phyloP scores from a whole-genome alignment of 1,140 invertebrate genomes.

The Rhopalosiphum padi region DNA sequence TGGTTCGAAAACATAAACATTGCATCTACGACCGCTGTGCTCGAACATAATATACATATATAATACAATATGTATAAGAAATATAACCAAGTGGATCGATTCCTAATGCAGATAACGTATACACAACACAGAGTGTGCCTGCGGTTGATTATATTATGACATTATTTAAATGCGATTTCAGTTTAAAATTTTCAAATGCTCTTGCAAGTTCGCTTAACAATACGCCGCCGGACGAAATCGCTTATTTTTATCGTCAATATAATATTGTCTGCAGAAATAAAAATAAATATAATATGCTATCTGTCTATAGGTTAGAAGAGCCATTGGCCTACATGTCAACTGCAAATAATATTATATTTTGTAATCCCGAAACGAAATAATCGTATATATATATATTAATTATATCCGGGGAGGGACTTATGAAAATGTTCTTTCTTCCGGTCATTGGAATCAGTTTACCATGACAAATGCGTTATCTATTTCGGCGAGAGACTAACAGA shows the following conservation, averaged over 20 bases:
- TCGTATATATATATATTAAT: not conserved
- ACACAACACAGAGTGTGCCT: not conserved
- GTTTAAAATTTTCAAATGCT: too few relatives aligned
- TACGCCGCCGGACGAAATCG: too few relatives aligned
- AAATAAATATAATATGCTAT: too few relatives aligned
- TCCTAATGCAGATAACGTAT: not conserved
- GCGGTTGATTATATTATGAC: too few relatives aligned
- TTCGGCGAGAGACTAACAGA: not conserved
- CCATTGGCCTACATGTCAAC: not conserved
- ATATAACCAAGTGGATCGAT: not conserved
- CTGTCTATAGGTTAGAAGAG: too few relatives aligned
- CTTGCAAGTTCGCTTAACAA: too few relatives aligned
- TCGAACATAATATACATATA: not conserved
- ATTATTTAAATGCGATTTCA: too few relatives aligned
- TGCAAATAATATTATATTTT: not conserved
- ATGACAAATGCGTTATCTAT: not conserved
- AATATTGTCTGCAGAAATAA: too few relatives aligned
- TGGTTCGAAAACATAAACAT: slow-evolving; percentile 14
- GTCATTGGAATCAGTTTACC: not conserved
- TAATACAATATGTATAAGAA: not conserved
- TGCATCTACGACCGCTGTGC: not conserved
- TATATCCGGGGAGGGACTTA: not conserved
- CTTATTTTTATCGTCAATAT: too few relatives aligned
- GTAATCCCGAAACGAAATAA: not conserved
- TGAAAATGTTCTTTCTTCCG: not conserved